These are phyloP conservation scores for Neogobius melanostomus DNA, from an alignment of 2,113 vertebrate species.

Conservation along the genomic window DNA sequence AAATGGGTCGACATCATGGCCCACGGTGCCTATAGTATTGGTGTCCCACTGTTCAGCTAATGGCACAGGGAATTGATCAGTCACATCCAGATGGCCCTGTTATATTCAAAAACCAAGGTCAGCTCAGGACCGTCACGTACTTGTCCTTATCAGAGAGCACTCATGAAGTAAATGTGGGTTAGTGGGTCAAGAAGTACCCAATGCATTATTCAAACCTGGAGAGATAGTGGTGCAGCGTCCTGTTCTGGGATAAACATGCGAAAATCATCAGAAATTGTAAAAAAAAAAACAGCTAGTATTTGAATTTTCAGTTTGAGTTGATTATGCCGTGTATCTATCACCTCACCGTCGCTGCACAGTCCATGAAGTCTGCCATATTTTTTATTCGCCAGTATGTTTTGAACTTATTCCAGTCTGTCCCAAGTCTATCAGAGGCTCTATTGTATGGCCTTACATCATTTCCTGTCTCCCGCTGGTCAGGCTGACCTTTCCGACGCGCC, in stretches of 20 bases:
- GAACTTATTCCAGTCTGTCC: background rate
- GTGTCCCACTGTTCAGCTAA: no score
- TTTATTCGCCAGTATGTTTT: conserved; percentile 1
- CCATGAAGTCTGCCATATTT: background rate
- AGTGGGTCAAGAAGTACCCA: background rate
- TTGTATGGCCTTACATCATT: conserved; percentile 43
- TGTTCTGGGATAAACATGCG: no score
- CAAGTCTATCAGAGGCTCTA: conserved; percentile 31
- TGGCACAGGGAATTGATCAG: background rate
- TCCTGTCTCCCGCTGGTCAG: conserved; percentile 49
- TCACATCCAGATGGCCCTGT: background rate
- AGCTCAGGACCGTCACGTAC: background rate
- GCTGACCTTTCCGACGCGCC: conserved; percentile 51
- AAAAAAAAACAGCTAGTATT: no score
- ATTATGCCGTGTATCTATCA: no score
- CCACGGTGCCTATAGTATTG: no score
- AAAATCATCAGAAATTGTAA: no score
- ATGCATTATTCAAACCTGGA: background rate
- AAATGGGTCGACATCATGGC: background rate
- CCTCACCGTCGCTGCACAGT: no score
- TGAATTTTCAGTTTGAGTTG: no score
- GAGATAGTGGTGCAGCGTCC: background rate
- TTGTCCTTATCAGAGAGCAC: background rate
- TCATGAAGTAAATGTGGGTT: background rate
- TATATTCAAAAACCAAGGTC: background rate